Base-by-base conservation (phyloP, 1,140 invertebrate species). In the Hyles euphorbiae region DNA sequence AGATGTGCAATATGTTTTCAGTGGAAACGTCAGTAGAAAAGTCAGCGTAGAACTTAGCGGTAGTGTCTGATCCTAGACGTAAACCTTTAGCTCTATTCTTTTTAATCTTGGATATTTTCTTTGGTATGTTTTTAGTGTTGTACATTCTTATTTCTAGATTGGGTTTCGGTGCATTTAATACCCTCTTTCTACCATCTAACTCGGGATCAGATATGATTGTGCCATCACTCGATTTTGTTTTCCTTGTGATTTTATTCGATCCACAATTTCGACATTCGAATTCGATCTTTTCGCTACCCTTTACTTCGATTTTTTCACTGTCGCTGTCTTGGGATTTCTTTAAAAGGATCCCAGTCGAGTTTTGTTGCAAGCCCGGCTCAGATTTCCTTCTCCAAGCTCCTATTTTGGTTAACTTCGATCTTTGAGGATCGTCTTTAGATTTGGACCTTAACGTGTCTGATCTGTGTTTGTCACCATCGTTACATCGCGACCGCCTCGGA, bases 371-470 rank as follows among this genome's bases (percentile, higher is more conserved):
- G 3, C 92, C 92, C 3, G 94, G 94, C 74, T 94, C 94, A 8
- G 94, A 94, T 81, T 94, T 94, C 63, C 94, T 83, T 70, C 94
- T 81, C 93, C 93, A 94, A 58, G 90, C 92, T 5, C 89, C 85
- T 63, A 92, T 89, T 67, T 92, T 91, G 6, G 90, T 89, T 40
- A 91, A 69, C 51, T 81, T 88, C 5, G 84, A 83, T 70, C 87
- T 75, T 61, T 89, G 87, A 5, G 83, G 85, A 65, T 90, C 89
- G 54, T 90, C 89, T 72, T 85, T 90, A 6, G 89, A 90, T 57
- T 88, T 88, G 0, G 86, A 87, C 55, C 84, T 72, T 32, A 81
- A 58, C 6, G 73, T 78, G 56, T 87, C 83, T 9, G 70, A 66
- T 61, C 61, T 83, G 22, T 68, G 58, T 61, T 79, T 87, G 7